These are phyloP conservation scores for Poecilus cupreus DNA, from an alignment of 2,888 invertebrate genomes.

Conservation along the genomic window DNA sequence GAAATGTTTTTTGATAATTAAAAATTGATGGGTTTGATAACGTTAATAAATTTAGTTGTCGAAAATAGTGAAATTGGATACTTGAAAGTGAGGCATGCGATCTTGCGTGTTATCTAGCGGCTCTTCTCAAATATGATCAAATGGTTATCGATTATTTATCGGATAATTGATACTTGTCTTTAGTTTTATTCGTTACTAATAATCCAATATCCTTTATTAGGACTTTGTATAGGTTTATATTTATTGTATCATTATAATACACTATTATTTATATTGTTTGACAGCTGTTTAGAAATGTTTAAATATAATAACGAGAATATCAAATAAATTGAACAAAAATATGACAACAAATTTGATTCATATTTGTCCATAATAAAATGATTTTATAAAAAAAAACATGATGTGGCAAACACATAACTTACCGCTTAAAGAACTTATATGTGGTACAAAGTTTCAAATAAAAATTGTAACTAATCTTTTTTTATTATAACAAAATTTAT, in stretches of 20 bases:
- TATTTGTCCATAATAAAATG: too few species aligned
- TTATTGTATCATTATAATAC: not conserved
- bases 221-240: constrained; percentile 1
- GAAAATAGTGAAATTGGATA: constrained; percentile 43
- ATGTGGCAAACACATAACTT: too few species aligned
- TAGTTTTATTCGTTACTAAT: not conserved
- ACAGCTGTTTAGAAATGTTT: not conserved
- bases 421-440: too few species aligned
- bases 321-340: too few species aligned
- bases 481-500: too few species aligned
- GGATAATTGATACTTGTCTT: not conserved
- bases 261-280: not conserved
- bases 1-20: not conserved
- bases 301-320: too few species aligned
- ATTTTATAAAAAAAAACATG: too few species aligned
- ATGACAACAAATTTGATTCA: too few species aligned
- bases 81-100: constrained; percentile 22
- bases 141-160: constrained; percentile 21
- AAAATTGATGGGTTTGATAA: constrained; percentile 5
- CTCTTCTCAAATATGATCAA: not conserved
- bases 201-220: not conserved
- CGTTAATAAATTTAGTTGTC: constrained; percentile 41
- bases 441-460: too few species aligned
- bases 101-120: not conserved
- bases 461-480: too few species aligned